A percentile compares a stretch with the other conserved stretches of the same genome.
Evolutionary conservation across 2,113 vertebrate species (phyloP).

Genomic region (Siphamia tubifer): DNA sequence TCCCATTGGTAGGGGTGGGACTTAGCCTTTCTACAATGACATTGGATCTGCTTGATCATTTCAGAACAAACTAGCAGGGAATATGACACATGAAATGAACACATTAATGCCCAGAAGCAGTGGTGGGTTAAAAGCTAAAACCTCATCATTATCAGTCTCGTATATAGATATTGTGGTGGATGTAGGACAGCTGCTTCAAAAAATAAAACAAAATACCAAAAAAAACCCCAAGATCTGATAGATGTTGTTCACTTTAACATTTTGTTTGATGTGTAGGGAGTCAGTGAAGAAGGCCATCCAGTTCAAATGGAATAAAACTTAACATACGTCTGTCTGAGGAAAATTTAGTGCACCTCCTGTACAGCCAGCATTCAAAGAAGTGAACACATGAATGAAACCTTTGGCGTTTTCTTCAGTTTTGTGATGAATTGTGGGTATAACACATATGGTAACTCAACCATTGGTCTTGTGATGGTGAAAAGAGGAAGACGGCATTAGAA

Average conservation of each 20-base stretch:
- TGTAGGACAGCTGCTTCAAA: slow-evolving; percentile 41
- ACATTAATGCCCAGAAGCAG: slow-evolving; percentile 8
- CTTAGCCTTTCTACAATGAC: too few species aligned
- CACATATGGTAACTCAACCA: too few species aligned
- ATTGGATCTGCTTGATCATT: slow-evolving; percentile 6
- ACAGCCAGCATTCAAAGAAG: slow-evolving; percentile 27
- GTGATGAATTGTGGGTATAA: not conserved
- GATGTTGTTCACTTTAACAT: slow-evolving; percentile 60
- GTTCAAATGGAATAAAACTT: slow-evolving; percentile 54
- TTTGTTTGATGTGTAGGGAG: slow-evolving; percentile 70
- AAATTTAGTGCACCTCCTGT: slow-evolving; percentile 1
- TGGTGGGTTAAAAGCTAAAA: slow-evolving; percentile 21
- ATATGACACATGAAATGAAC: slow-evolving; percentile 17
- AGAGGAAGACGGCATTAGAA: not conserved
- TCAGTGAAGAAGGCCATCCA: slow-evolving; percentile 36
- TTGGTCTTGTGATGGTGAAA: not conserved
- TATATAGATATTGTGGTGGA: slow-evolving; percentile 11
- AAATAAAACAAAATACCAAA: slow-evolving; percentile 5
- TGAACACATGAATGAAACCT: not conserved
- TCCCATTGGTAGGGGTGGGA: too few species aligned
- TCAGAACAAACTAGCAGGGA: slow-evolving; percentile 15
- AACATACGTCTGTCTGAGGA: slow-evolving; percentile 41
- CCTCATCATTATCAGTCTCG: slow-evolving; percentile 27
- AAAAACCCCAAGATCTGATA: slow-evolving; percentile 36
- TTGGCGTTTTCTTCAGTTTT: not conserved